These are phyloP conservation scores for Monoplex corrugatus DNA, from an alignment of 2,888 invertebrate genomes.

Conservation along the genomic window DNA sequence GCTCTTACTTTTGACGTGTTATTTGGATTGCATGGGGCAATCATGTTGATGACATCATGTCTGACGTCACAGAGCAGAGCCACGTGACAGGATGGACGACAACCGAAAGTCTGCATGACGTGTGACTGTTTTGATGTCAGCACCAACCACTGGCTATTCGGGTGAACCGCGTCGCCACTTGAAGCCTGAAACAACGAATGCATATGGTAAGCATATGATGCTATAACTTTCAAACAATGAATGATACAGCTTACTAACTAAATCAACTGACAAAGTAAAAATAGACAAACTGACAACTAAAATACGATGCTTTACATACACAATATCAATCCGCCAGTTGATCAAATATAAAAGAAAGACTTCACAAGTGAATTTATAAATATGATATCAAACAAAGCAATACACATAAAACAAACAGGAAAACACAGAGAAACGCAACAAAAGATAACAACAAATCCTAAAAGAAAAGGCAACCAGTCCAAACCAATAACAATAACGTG, in stretches of 20 bases:
- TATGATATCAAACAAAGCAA: no score
- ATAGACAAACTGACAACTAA: not conserved
- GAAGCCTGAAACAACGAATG: not conserved
- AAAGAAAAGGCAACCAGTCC: no score
- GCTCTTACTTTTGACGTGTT: not conserved
- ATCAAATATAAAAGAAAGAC: no score
- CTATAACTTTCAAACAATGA: not conserved
- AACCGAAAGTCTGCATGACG: not conserved
- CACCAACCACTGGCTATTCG: constrained; percentile 7
- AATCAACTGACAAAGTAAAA: not conserved
- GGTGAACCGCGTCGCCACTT: not conserved
- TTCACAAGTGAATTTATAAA: no score
- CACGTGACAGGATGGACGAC: not conserved
- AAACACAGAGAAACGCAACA: no score
- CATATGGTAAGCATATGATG: not conserved
- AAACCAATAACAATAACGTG: no score
- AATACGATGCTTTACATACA: not conserved
- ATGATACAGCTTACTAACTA: no score
- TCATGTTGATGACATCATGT: not conserved
- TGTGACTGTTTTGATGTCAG: not conserved
- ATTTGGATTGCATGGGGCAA: not conserved
- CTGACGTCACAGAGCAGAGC: constrained; percentile 18
- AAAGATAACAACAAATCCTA: no score
- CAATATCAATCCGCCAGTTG: no score
- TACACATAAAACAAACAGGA: no score